Evolutionary conservation across 2,888 invertebrate species (phyloP).

Genomic region (Cylloceria caligata): DNA sequence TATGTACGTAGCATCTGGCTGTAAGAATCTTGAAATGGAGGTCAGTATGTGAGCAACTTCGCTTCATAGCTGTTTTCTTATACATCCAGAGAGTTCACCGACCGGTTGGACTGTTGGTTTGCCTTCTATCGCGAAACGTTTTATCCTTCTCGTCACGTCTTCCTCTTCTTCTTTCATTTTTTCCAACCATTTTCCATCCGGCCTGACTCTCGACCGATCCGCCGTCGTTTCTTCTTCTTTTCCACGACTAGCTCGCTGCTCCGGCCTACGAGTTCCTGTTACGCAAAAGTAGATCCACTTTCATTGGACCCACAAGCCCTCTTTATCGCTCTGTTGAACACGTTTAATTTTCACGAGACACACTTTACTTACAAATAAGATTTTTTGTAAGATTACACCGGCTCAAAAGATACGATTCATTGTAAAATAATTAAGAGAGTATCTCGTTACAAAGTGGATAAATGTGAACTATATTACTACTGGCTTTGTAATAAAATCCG

Average conservation of each 20-base stretch:
- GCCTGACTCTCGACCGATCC: background rate
- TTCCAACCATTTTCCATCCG: slow-evolving; percentile 47
- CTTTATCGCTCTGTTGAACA: slow-evolving; percentile 19
- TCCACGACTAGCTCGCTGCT: background rate
- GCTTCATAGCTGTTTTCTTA: slow-evolving; percentile 74
- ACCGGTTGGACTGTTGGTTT: slow-evolving; percentile 72
- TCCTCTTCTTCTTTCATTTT: slow-evolving; percentile 31
- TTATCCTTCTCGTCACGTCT: slow-evolving; percentile 47
- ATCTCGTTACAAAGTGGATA: background rate
- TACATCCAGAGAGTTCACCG: slow-evolving; percentile 75
- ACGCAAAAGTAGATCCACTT: slow-evolving; percentile 12
- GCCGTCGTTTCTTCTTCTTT: background rate
- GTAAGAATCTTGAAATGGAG: slow-evolving; percentile 78
- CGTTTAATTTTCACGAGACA: slow-evolving; percentile 19
- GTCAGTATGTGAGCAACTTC: slow-evolving; percentile 83
- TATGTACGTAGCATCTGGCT: slow-evolving; percentile 61
- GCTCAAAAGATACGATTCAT: background rate
- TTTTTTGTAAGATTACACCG: background rate
- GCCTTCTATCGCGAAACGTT: slow-evolving; percentile 38
- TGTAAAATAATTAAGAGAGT: background rate
- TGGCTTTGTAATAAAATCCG: background rate
- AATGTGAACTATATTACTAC: background rate
- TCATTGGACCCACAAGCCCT: background rate
- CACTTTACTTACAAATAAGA: background rate
- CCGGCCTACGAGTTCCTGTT: slow-evolving; percentile 5